Percentiles rank a stretch among this genome's conserved stretches.
phyloP scores from a whole-genome alignment of 1,140 invertebrate species.

The Eciton burchellii region DNA sequence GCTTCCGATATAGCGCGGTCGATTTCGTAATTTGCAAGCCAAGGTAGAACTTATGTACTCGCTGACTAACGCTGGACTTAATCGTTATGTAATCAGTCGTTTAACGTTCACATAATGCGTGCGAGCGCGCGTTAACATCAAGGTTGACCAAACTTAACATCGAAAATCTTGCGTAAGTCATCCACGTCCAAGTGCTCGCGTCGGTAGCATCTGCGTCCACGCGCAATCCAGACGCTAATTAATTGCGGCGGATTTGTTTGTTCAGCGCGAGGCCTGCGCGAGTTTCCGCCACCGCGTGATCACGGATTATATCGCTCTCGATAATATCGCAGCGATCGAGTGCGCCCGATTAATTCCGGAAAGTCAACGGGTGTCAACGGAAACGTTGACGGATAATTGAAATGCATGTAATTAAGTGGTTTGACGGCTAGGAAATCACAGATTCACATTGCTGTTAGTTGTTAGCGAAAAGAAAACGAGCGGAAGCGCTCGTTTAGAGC shows the following conservation, averaged over 20 bases:
- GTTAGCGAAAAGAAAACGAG: not conserved
- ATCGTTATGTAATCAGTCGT: slow-evolving; percentile 51
- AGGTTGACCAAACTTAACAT: slow-evolving; percentile 66
- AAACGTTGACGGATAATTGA: not conserved
- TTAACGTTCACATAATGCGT: slow-evolving; percentile 55
- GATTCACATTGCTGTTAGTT: not conserved
- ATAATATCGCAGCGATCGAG: not conserved
- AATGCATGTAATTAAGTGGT: not conserved
- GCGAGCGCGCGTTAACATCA: slow-evolving; percentile 59
- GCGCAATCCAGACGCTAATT: slow-evolving; percentile 47
- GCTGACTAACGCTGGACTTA: slow-evolving; percentile 53
- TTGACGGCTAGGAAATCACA: not conserved
- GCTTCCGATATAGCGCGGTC: slow-evolving; percentile 38
- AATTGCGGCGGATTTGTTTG: slow-evolving; percentile 54
- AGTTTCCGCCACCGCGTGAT: slow-evolving; percentile 18
- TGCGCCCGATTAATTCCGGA: slow-evolving; percentile 33
- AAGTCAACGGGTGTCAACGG: not conserved
- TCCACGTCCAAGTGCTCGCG: slow-evolving; percentile 34
- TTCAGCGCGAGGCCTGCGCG: not conserved
- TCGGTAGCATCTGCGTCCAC: slow-evolving; percentile 21
- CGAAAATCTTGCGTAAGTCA: slow-evolving; percentile 70
- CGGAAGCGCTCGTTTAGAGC: too few relatives aligned
- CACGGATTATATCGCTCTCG: slow-evolving; percentile 39
- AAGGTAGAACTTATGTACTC: slow-evolving; percentile 28
- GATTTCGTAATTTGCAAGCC: slow-evolving; percentile 60